phyloP scores from a whole-genome alignment of 2,797 vertebrate species.

The Xenopus petersii region DNA sequence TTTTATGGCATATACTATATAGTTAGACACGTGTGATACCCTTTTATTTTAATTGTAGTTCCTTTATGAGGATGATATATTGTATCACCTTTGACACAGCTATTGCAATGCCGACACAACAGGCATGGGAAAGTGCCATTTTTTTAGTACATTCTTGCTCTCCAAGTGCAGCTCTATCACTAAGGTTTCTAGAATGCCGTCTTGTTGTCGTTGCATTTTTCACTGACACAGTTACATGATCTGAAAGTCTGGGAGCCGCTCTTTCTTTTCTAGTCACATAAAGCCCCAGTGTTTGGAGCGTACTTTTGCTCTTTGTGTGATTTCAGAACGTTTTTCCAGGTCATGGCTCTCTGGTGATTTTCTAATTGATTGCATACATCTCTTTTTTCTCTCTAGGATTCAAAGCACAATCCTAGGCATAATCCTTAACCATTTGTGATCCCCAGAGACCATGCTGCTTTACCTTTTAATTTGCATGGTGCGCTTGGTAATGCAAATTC shows the following conservation, averaged over 20 bases:
- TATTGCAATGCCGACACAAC: too few relatives aligned
- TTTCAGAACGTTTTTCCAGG: conserved; percentile 26
- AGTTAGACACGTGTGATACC: too few relatives aligned
- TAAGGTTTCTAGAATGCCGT: too few relatives aligned
- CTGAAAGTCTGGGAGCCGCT: conserved; percentile 1
- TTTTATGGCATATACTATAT: too few relatives aligned
- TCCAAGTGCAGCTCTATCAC: too few relatives aligned
- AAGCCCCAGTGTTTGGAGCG: conserved; percentile 18
- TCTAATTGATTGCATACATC: conserved; percentile 31
- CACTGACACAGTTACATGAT: conserved; percentile 5
- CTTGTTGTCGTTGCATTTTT: too few relatives aligned
- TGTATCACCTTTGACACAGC: too few relatives aligned
- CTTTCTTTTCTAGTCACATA: conserved; percentile 26
- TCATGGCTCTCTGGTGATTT: conserved; percentile 25
- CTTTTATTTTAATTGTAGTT: too few relatives aligned
- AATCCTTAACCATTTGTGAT: conserved; percentile 9
- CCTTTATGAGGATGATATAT: too few relatives aligned
- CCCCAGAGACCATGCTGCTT: neutral
- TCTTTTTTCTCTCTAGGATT: conserved; percentile 17
- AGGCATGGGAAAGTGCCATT: too few relatives aligned
- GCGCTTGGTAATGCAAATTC: neutral
- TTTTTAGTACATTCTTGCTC: too few relatives aligned
- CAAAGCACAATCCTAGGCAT: neutral
- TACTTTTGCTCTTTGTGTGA: conserved; percentile 17
- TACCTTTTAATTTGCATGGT: neutral